Evolutionary conservation across 1,140 invertebrate species (phyloP).

Genomic region (Thereuonema tuberculata): DNA sequence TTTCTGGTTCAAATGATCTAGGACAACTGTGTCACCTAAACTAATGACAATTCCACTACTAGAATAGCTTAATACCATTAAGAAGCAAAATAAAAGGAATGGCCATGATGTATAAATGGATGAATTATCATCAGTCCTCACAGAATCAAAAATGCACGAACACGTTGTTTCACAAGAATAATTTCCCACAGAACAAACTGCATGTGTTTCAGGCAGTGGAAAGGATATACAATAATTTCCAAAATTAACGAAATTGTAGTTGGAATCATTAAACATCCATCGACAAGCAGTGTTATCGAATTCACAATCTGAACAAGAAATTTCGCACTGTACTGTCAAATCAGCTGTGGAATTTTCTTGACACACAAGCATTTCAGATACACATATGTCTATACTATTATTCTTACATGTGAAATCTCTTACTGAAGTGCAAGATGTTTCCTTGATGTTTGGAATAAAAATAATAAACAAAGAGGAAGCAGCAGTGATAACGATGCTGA

Average conservation of each 20-base stretch:
- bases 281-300: not conserved
- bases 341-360: not conserved
- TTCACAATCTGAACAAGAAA: no score
- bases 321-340: not conserved
- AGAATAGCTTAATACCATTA: constrained; percentile 18
- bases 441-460: constrained; percentile 43
- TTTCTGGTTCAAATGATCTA: constrained; percentile 16
- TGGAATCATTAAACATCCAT: no score
- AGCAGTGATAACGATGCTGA: constrained; percentile 52
- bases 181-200: not conserved
- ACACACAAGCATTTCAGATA: not conserved
- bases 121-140: not conserved
- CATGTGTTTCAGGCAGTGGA: no score
- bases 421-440: no score
- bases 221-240: no score
- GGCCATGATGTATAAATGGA: constrained; percentile 18
- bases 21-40: constrained; percentile 20
- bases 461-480: constrained; percentile 49
- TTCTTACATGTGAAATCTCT: not conserved
- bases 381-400: not conserved
- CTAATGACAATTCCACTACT: constrained; percentile 16
- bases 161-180: not conserved
- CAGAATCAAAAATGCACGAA: not conserved
- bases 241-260: no score
- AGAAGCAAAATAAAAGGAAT: constrained; percentile 20